phyloP scores from a whole-genome alignment of 2,888 invertebrate genomes.

The Callimorpha dominula region DNA sequence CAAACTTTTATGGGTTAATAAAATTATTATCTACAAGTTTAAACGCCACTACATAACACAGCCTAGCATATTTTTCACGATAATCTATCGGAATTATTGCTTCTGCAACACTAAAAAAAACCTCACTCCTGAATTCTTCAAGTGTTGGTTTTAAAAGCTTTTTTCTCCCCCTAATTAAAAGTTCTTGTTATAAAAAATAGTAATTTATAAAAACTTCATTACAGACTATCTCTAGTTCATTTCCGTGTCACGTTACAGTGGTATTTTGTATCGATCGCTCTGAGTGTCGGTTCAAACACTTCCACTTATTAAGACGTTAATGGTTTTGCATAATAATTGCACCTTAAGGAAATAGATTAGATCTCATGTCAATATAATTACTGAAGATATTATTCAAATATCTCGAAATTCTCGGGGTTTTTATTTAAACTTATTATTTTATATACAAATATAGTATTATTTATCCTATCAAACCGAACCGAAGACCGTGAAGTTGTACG shows the following conservation, averaged over 20 bases:
- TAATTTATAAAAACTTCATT: conserved; percentile 21
- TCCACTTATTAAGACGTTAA: conserved; percentile 76
- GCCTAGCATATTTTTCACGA: too few species aligned
- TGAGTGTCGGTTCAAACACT: conserved; percentile 58
- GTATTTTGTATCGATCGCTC: conserved; percentile 62
- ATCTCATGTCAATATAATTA: conserved; percentile 52
- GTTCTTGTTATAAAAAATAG: conserved; percentile 1
- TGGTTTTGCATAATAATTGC: conserved; percentile 82
- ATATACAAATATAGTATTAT: too few species aligned
- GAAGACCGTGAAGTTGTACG: too few species aligned
- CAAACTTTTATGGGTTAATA: too few species aligned
- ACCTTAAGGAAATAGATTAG: conserved; percentile 53
- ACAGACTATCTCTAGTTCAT: conserved; percentile 19
- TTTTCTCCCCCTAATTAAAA: conserved; percentile 10
- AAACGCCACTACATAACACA: too few species aligned
- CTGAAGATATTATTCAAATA: neutral
- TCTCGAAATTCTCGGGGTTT: too few species aligned
- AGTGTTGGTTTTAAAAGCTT: neutral
- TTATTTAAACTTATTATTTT: too few species aligned
- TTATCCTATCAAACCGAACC: too few species aligned
- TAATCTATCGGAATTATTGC: too few species aligned
- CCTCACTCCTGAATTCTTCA: too few species aligned
- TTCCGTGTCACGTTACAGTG: conserved; percentile 44
- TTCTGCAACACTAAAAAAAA: too few species aligned
- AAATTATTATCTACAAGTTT: too few species aligned